Conservation (phyloP, 2,888 invertebrate genomes). For the Cactoblastis cactorum region DNA sequence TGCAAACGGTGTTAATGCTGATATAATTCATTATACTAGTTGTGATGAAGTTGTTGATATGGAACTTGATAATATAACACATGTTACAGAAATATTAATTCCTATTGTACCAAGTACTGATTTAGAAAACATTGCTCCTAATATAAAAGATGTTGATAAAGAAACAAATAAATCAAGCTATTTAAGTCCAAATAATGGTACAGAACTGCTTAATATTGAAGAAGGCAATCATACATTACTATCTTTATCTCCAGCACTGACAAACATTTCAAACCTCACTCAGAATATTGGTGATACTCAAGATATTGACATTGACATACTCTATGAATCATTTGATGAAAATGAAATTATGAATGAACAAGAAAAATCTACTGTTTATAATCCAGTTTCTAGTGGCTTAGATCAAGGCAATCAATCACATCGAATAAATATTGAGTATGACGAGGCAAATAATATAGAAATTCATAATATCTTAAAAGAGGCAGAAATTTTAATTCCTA, state of each 20-base stretch:
- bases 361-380: background rate
- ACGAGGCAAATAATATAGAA: constrained; percentile 10
- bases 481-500: background rate
- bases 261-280: constrained; percentile 1
- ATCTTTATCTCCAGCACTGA: background rate
- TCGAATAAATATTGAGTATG: background rate
- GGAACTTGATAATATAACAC: background rate
- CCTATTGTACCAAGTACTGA: background rate
- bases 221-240: background rate
- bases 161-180: background rate
- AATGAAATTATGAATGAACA: constrained; percentile 1
- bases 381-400: background rate
- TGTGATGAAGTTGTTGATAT: background rate
- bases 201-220: background rate
- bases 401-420: background rate
- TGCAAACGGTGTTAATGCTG: background rate
- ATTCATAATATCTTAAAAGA: background rate
- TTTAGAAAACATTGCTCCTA: background rate
- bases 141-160: background rate
- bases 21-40: background rate
- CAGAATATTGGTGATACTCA: constrained; percentile 1
- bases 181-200: background rate
- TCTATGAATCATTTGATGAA: constrained; percentile 17
- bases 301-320: background rate
- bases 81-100: background rate